phyloP scores from a whole-genome alignment of 2,113 vertebrate species.

The Ursus arctos region DNA sequence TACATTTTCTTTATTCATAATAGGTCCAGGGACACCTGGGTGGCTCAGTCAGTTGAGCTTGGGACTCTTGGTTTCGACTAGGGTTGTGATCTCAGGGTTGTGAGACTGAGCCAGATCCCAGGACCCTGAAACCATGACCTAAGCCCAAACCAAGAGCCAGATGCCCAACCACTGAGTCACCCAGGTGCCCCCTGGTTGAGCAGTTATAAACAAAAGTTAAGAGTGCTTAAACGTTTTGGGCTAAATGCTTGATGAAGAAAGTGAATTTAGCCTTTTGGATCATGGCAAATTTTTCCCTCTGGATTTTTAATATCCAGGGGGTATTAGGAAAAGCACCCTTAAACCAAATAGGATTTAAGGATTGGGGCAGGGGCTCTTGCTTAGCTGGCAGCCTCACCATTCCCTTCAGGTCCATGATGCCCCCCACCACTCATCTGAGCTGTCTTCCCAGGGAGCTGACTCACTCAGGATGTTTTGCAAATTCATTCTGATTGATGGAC shows the following conservation, averaged over 20 bases:
- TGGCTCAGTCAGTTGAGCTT: too few relatives aligned
- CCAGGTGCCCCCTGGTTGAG: background rate
- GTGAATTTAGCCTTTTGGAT: background rate
- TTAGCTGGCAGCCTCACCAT: background rate
- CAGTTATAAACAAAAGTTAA: conserved; percentile 43
- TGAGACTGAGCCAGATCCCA: background rate
- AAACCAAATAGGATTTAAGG: background rate
- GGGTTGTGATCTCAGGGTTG: too few relatives aligned
- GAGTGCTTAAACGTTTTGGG: background rate
- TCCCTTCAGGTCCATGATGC: background rate
- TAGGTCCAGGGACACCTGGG: too few relatives aligned
- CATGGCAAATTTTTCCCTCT: background rate
- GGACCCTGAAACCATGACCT: background rate
- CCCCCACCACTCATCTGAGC: background rate
- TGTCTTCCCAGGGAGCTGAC: background rate
- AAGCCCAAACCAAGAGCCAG: background rate
- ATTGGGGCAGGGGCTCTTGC: background rate
- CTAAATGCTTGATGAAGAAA: background rate
- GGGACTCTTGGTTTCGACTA: too few relatives aligned
- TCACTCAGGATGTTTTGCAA: conserved; percentile 41
- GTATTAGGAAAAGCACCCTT: background rate
- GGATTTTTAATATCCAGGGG: background rate
- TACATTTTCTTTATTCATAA: background rate
- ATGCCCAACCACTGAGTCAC: background rate
- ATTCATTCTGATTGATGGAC: conserved; percentile 35